Evolutionary conservation across 2,888 invertebrate species (phyloP).

Genomic region (Synanthedon andrenaeformis): DNA sequence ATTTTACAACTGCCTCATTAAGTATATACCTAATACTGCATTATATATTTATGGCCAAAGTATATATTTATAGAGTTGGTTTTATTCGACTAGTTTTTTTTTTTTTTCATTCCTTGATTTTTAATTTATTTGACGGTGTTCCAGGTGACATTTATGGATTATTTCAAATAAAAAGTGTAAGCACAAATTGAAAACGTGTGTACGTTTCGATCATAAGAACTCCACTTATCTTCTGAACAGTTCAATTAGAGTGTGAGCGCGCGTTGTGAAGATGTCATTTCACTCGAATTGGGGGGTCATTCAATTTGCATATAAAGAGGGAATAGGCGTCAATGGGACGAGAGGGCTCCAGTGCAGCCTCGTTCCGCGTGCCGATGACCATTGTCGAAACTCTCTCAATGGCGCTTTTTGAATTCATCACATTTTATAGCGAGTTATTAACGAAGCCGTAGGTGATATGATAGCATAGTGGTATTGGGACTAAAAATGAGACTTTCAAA

Average conservation of each 20-base stretch:
- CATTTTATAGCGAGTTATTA: not conserved
- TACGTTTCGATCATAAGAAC: not conserved
- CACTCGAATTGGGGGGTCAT: conserved; percentile 47
- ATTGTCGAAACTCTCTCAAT: conserved; percentile 5
- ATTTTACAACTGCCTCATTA: too few species aligned
- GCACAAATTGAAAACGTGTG: not conserved
- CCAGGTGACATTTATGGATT: too few species aligned
- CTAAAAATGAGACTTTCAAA: too few species aligned
- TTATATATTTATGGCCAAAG: too few species aligned
- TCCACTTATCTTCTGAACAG: not conserved
- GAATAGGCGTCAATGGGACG: conserved; percentile 37
- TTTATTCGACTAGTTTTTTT: too few species aligned
- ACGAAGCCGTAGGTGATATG: too few species aligned
- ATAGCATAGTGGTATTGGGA: not conserved
- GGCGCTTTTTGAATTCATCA: not conserved
- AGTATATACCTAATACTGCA: too few species aligned
- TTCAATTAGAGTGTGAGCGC: not conserved
- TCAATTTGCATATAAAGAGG: conserved; percentile 60
- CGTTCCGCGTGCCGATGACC: conserved; percentile 9
- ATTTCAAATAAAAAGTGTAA: too few species aligned
- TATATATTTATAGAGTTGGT: too few species aligned
- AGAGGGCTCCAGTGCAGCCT: conserved; percentile 14
- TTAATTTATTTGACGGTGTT: too few species aligned
- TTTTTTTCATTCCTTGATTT: too few species aligned
- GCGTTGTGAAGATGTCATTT: conserved; percentile 38